Conservation (phyloP, 2,888 invertebrate species). For the Eudemis profundana region DNA sequence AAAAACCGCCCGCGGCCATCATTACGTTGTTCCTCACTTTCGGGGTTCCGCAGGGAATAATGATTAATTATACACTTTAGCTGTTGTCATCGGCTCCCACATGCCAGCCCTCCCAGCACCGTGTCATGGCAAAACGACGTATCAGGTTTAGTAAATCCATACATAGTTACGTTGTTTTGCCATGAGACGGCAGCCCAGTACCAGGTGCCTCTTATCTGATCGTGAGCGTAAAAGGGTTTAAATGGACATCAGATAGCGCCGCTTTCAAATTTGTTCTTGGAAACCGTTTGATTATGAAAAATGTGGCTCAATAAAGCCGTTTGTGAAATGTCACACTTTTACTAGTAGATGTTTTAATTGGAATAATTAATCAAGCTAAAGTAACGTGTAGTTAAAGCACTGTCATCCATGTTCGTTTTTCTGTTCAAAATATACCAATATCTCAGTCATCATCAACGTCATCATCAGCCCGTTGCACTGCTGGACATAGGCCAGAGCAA, state of each 20-base stretch:
- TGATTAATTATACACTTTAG: constrained; percentile 83
- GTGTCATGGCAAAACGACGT: too few relatives aligned
- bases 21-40: constrained; percentile 65
- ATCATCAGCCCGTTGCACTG: too few relatives aligned
- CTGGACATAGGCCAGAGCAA: too few relatives aligned
- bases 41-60: constrained; percentile 72
- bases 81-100: constrained; percentile 75
- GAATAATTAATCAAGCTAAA: constrained; percentile 2
- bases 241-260: constrained; percentile 62
- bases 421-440: too few relatives aligned
- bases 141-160: too few relatives aligned
- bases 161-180: too few relatives aligned
- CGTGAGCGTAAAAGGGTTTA: constrained; percentile 74
- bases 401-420: too few relatives aligned
- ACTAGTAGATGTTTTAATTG: constrained; percentile 25
- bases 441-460: too few relatives aligned
- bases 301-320: constrained; percentile 32
- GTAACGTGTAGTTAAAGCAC: background rate
- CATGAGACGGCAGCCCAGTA: constrained; percentile 17
- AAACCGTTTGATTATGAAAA: constrained; percentile 43
- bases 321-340: constrained; percentile 41
- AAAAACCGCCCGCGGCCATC: constrained; percentile 73
- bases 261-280: constrained; percentile 53
- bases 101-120: constrained; percentile 67
- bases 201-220: constrained; percentile 83